These are phyloP conservation scores for Macrosoma leucophasiata DNA, from an alignment of 2,888 invertebrate species.

Conservation along the genomic window DNA sequence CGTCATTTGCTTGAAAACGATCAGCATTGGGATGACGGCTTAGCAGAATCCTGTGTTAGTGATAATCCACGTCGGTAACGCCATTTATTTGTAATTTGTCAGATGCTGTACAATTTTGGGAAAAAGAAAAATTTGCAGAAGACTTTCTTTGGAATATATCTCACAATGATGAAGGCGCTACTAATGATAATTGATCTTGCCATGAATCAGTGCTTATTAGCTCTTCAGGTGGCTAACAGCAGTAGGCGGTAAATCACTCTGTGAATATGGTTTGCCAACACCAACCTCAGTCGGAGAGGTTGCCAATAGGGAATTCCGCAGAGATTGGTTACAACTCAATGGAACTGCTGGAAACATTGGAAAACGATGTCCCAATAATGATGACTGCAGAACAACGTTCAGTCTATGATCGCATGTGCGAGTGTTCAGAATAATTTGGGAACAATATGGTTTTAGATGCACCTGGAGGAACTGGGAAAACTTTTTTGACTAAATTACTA, in stretches of 20 bases:
- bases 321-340: constrained; percentile 17
- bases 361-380: constrained; percentile 14
- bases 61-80: constrained; percentile 23
- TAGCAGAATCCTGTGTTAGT: constrained; percentile 24
- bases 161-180: constrained; percentile 11
- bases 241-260: constrained; percentile 14
- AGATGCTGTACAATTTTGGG: constrained; percentile 17
- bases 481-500: constrained; percentile 17
- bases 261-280: constrained; percentile 16
- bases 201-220: constrained; percentile 17
- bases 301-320: constrained; percentile 19
- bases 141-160: constrained; percentile 19
- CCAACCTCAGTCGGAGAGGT: constrained; percentile 14
- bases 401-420: constrained; percentile 16
- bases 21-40: constrained; percentile 32
- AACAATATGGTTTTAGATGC: constrained; percentile 10
- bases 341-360: constrained; percentile 18
- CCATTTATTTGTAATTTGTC: constrained; percentile 18
- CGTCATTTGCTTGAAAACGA: constrained; percentile 36
- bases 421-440: constrained; percentile 18
- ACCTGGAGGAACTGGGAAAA: constrained; percentile 19
- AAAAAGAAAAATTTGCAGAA: constrained; percentile 26
- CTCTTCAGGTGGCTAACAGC: constrained; percentile 9
- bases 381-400: constrained; percentile 13
- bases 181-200: constrained; percentile 12